Evolutionary conservation across 1,140 invertebrate species (phyloP).

Genomic region (Drosophila kikkawai): DNA sequence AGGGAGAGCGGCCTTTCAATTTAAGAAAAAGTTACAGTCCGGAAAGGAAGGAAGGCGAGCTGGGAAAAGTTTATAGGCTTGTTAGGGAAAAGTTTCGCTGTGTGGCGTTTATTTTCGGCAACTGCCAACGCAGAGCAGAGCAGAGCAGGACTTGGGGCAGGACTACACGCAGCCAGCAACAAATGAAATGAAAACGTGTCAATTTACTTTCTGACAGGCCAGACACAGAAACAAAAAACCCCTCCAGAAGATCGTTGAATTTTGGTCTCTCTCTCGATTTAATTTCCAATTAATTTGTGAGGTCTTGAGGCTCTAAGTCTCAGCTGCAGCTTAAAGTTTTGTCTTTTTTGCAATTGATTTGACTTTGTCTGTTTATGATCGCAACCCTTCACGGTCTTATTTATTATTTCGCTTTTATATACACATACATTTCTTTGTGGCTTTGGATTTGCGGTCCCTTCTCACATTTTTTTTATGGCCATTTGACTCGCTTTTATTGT

Average conservation of each 20-base stretch:
- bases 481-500: conserved; percentile 82
- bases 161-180: conserved; percentile 23
- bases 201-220: conserved; percentile 62
- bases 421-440: conserved; percentile 33
- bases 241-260: conserved; percentile 4
- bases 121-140: conserved; percentile 12
- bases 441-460: conserved; percentile 36
- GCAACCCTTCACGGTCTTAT: conserved; percentile 69
- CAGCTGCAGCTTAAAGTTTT: conserved; percentile 7
- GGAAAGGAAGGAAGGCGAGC: conserved; percentile 21
- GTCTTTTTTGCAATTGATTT: conserved; percentile 24
- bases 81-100: conserved; percentile 54
- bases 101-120: conserved; percentile 39
- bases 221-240: conserved; percentile 30
- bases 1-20: conserved; percentile 19
- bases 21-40: conserved; percentile 41
- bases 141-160: not conserved
- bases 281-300: conserved; percentile 54
- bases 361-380: conserved; percentile 57
- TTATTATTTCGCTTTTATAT: conserved; percentile 77
- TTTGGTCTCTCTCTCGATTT: conserved; percentile 25
- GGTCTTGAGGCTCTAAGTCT: not conserved
- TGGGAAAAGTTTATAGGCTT: conserved; percentile 63
- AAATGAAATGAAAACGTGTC: conserved; percentile 68
- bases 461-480: conserved; percentile 70